A percentile compares a stretch with the other conserved stretches of the same genome.
Conservation (phyloP, 2,888 invertebrate species). For the Tetropium fuscum region DNA sequence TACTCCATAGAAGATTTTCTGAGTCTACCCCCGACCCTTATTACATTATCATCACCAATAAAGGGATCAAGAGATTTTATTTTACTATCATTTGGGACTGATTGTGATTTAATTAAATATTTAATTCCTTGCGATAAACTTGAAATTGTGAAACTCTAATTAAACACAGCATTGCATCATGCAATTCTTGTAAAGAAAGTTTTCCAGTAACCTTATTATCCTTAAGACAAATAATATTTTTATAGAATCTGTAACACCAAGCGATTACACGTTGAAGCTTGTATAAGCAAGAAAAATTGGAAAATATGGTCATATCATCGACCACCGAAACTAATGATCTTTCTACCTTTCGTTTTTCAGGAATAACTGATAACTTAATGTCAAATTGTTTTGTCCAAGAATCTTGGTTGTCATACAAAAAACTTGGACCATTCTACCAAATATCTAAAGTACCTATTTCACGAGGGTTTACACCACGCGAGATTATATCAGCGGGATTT, state of each 20-base stretch:
- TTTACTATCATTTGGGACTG: neutral
- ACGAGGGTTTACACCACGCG: neutral
- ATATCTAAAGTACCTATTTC: neutral
- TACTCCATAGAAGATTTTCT: neutral
- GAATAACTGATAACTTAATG: neutral
- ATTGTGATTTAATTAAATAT: neutral
- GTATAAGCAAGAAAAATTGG: neutral
- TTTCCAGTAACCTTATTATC: neutral
- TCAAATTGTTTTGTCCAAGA: neutral
- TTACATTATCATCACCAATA: neutral
- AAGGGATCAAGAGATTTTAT: neutral
- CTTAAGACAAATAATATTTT: neutral
- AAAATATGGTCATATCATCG: neutral
- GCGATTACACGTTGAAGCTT: neutral
- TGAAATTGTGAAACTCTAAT: neutral
- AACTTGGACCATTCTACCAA: constrained; percentile 1
- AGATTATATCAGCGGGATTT: constrained; percentile 16
- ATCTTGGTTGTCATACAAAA: constrained; percentile 3
- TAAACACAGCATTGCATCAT: neutral
- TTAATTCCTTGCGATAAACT: neutral
- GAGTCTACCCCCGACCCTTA: constrained; percentile 3
- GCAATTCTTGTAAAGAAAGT: neutral
- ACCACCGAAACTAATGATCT: neutral
- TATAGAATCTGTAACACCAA: constrained; percentile 39
- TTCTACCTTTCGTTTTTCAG: constrained; percentile 3